phyloP scores from a whole-genome alignment of 2,113 vertebrate genomes.

The Nymphicus hollandicus region DNA sequence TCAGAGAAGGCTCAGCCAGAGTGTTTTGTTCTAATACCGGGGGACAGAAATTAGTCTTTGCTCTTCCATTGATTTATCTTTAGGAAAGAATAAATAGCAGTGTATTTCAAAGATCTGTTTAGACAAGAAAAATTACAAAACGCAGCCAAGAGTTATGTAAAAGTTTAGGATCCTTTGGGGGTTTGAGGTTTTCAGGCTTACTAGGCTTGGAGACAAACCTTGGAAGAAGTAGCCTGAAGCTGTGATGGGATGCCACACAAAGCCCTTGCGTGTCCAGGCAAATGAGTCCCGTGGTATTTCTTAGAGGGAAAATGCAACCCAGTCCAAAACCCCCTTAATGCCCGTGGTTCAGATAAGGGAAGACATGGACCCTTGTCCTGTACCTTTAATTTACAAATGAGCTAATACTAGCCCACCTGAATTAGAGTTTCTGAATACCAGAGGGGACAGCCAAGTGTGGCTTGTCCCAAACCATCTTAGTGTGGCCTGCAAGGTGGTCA shows the following conservation, averaged over 20 bases:
- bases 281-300: not conserved
- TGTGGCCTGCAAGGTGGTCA: not conserved
- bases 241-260: not conserved
- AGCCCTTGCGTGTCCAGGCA: not conserved
- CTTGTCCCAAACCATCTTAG: not conserved
- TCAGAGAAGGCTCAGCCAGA: not conserved
- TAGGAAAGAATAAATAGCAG: not conserved
- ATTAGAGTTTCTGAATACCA: not conserved
- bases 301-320: not conserved
- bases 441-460: not conserved
- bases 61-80: not conserved
- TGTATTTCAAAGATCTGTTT: not conserved
- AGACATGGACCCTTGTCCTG: not conserved
- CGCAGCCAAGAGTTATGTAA: not conserved
- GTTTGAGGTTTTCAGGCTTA: not conserved
- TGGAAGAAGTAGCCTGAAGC: not conserved
- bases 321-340: not conserved
- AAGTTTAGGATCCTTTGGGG: not conserved
- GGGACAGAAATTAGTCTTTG: not conserved
- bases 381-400: not conserved
- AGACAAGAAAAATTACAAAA: not conserved
- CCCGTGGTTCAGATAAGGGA: not conserved
- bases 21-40: not conserved
- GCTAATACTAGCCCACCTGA: not conserved
- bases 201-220: not conserved